A percentile compares a stretch with the other conserved stretches of the same genome.
Evolutionary conservation across 1,140 invertebrate genomes (phyloP).

Genomic region (Eupristina koningsbergeri): DNA sequence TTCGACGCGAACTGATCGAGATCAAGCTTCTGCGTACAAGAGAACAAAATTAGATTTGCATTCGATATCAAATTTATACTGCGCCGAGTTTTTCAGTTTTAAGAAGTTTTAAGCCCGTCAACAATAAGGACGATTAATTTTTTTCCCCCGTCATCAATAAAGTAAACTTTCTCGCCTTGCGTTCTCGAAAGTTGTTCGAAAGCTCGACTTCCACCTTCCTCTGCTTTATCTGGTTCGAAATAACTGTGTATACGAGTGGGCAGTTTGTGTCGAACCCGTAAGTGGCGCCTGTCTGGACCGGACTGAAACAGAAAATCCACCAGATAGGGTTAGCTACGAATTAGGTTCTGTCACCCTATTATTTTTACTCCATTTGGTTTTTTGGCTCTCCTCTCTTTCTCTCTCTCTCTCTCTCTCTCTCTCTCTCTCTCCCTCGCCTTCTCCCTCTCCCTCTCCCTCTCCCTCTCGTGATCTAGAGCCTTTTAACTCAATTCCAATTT

Average conservation of each 20-base stretch:
- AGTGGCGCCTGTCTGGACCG: conserved; percentile 2
- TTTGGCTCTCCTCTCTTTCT: not conserved
- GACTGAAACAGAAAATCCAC: not conserved
- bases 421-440: too few species aligned
- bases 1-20: too few species aligned
- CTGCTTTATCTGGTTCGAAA: not conserved
- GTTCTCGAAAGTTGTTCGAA: not conserved
- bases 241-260: not conserved
- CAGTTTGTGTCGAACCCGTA: not conserved
- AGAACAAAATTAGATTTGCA: not conserved
- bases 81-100: not conserved
- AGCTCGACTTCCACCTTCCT: not conserved
- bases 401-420: not conserved
- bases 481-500: too few species aligned
- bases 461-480: too few species aligned
- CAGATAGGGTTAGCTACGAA: not conserved
- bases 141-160: not conserved
- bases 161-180: conserved; percentile 54
- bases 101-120: not conserved
- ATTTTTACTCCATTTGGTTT: not conserved
- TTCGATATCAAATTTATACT: not conserved
- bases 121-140: not conserved
- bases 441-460: too few species aligned
- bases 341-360: not conserved
- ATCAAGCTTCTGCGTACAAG: too few species aligned